Percentiles rank a stretch among this genome's conserved stretches.
Conservation (phyloP, 2,888 invertebrate species). For the Temnothorax unifasciatus region DNA sequence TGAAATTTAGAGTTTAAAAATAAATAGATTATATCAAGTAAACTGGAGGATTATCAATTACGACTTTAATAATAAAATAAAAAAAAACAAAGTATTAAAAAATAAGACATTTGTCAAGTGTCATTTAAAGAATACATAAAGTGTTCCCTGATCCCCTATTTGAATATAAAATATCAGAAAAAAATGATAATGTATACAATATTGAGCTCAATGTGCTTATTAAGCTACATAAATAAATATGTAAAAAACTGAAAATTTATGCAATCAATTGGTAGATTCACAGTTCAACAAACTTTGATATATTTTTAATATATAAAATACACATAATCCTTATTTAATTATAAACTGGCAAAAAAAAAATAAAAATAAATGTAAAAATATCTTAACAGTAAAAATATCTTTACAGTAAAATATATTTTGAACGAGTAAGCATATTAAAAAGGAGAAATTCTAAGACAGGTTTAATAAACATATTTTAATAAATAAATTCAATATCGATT, state of each 20-base stretch:
- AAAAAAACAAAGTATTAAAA: not conserved
- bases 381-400: not conserved
- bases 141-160: not conserved
- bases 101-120: not conserved
- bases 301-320: not conserved
- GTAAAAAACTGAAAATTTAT: not conserved
- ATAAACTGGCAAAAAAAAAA: not conserved
- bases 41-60: not conserved
- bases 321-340: not conserved
- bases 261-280: not conserved
- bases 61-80: not conserved
- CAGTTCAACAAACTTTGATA: not conserved
- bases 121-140: too few species aligned
- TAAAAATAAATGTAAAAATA: not conserved
- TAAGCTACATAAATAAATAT: not conserved
- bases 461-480: not conserved
- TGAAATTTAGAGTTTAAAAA: not conserved
- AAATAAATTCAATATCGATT: not conserved
- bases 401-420: not conserved
- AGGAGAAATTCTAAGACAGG: not conserved
- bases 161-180: not conserved
- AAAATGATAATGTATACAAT: not conserved
- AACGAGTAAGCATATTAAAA: not conserved
- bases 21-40: not conserved
- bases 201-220: not conserved